Conservation (phyloP, 2,797 vertebrate species). For the Halcyon leucocephala region DNA sequence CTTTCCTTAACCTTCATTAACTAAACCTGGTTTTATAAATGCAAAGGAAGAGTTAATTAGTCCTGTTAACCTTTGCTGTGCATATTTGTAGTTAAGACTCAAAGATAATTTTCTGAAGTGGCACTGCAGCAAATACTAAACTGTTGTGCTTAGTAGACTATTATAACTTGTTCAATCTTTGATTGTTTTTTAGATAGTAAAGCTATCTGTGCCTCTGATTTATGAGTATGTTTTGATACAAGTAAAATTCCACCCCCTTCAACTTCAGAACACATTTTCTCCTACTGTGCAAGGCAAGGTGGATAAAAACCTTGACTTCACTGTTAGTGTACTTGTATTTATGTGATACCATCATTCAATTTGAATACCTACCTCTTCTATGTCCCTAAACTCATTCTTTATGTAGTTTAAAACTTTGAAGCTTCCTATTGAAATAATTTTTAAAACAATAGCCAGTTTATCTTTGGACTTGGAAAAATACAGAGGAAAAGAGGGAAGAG, state of each 20-base stretch:
- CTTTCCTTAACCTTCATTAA: background rate
- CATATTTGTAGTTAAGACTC: background rate
- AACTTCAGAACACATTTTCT: background rate
- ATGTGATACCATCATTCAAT: background rate
- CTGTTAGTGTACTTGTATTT: slow-evolving; percentile 24
- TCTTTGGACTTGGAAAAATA: background rate
- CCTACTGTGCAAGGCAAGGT: background rate
- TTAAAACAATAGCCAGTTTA: background rate
- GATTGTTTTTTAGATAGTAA: slow-evolving; percentile 33
- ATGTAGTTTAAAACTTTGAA: background rate
- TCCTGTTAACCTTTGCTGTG: background rate
- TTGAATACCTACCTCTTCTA: background rate
- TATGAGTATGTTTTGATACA: slow-evolving; percentile 53
- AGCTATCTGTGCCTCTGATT: slow-evolving; percentile 59
- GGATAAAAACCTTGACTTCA: background rate
- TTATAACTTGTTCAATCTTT: slow-evolving; percentile 58
- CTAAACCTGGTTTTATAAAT: background rate
- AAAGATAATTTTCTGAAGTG: slow-evolving; percentile 6
- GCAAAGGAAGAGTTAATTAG: background rate
- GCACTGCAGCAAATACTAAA: slow-evolving; percentile 1
- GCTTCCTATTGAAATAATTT: background rate
- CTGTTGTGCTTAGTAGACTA: background rate
- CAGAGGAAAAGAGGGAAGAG: background rate
- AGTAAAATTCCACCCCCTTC: background rate
- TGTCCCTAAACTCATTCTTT: no score